Base-by-base conservation (phyloP, 2,113 vertebrate genomes). In the Leucosticte australis region DNA sequence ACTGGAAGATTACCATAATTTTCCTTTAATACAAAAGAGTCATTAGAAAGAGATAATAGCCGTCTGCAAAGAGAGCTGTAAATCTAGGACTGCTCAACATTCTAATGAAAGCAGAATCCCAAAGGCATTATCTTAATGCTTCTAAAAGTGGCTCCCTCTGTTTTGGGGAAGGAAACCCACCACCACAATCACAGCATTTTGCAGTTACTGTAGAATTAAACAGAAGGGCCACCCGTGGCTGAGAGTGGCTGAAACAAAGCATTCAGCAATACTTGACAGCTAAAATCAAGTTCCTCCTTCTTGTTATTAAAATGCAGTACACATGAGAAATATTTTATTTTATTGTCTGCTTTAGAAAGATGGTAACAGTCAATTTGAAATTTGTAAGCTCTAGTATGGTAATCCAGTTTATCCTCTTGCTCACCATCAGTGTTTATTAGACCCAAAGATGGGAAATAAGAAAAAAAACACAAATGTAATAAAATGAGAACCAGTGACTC, bases 91-190 rank as follows among this genome's bases (percentile, higher is more conserved):
- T 69, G 21, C 60, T 94, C 44, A 15, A 65, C 31, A 69, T 76
- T 37, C 70, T 79, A 91, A 92, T 71, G 67, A 65, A 84, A 82
- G 91, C 2, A 11, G 63, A 96, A 95, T 73, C 87, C n/a, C 63
- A 64, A 73, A 87, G 65, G 74, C 1, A 1, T 60, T 47, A 53
- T 23, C 24, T 49, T 68, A 84, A 22, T 35, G 39, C 27, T 84
- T 60, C 52, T 82, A 35, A 71, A 74, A 87, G 18, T 79, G 73
- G 21, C 17, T 67, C 22, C 52, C 20, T 49, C 75, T 82, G 35
- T 22, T 84, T 59, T 37, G 44, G 10, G 57, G 30, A 83, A 69
- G 63, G 37, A 62, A 76, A 62, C 26, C 8, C 24, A 49, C n/a
- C 35, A 56, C 21, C 67, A 6, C 15, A 56, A 56, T 70, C 19